A percentile compares a stretch with the other conserved stretches of the same genome.
Conservation (phyloP, 2,888 invertebrate species). For the Epiblema foenella region DNA sequence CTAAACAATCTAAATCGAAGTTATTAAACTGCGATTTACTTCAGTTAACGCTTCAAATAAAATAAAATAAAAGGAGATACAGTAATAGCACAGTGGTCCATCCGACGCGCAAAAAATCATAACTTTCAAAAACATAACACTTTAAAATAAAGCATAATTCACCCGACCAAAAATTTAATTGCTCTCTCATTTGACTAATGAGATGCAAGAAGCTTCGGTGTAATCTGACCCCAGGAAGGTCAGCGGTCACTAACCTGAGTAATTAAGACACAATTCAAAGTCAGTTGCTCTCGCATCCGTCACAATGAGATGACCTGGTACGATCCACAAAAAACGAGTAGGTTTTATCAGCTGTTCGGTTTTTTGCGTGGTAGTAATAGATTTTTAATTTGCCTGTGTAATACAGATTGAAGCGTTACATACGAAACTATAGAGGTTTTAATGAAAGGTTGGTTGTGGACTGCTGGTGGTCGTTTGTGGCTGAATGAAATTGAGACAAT, state of each 20-base stretch:
- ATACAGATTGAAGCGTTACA: neutral
- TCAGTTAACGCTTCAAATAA: neutral
- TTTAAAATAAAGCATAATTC: conserved; percentile 16
- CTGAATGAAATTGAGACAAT: neutral
- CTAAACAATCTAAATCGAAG: neutral
- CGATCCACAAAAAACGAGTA: conserved; percentile 30
- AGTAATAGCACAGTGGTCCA: conserved; percentile 10
- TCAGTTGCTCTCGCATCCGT: conserved; percentile 10
- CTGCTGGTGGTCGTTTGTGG: neutral
- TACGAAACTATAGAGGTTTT: neutral
- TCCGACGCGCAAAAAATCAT: neutral
- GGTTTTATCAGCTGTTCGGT: conserved; percentile 18
- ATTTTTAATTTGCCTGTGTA: conserved; percentile 26
- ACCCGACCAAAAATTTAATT: conserved; percentile 33
- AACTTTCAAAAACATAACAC: conserved; percentile 17
- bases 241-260: conserved; percentile 55
- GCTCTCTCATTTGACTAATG: conserved; percentile 32
- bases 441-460: neutral
- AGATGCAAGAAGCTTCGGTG: conserved; percentile 34
- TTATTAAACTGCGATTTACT: neutral
- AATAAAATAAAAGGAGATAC: neutral
- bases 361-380: conserved; percentile 19
- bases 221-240: conserved; percentile 37
- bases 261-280: conserved; percentile 60
- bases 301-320: conserved; percentile 35